These are phyloP conservation scores for Scaeva pyrastri DNA, from an alignment of 2,888 invertebrate genomes.

Conservation along the genomic window DNA sequence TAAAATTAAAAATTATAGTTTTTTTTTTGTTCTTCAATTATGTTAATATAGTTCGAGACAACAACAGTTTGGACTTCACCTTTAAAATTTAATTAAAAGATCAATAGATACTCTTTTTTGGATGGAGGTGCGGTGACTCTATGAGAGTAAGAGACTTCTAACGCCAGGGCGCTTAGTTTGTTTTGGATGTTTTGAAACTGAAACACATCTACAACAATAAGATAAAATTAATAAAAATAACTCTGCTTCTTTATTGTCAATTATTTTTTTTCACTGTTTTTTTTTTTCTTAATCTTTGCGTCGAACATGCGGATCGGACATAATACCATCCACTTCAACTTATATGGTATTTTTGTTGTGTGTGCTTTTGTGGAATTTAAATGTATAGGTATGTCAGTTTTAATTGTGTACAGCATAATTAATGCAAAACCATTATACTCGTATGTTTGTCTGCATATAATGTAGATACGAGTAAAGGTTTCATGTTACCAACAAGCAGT, in stretches of 20 bases:
- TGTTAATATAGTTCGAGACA: slow-evolving; percentile 6
- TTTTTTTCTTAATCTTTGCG: neutral
- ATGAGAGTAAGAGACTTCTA: neutral
- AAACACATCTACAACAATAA: slow-evolving; percentile 15
- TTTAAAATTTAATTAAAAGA: slow-evolving; percentile 6
- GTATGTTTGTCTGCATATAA: neutral
- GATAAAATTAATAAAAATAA: slow-evolving; percentile 31
- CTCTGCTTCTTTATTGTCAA: neutral
- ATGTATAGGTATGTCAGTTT: slow-evolving; percentile 53
- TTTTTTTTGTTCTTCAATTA: neutral
- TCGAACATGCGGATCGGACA: neutral
- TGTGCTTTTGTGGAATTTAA: slow-evolving; percentile 38
- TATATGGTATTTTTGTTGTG: slow-evolving; percentile 6
- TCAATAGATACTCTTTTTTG: slow-evolving; percentile 1
- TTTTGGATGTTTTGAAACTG: neutral
- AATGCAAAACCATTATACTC: slow-evolving; percentile 48
- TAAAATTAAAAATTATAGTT: slow-evolving; percentile 19
- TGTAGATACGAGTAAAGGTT: no score
- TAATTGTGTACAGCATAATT: slow-evolving; percentile 58
- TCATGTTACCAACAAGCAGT: slow-evolving; percentile 30
- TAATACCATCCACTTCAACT: slow-evolving; percentile 14
- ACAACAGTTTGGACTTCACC: slow-evolving; percentile 15
- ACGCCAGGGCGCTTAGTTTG: slow-evolving; percentile 7
- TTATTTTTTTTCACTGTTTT: neutral
- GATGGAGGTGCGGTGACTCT: neutral